Percentiles rank a stretch among this genome's conserved stretches.
phyloP scores from a whole-genome alignment of 2,113 vertebrate species.

The Hiodon alosoides region DNA sequence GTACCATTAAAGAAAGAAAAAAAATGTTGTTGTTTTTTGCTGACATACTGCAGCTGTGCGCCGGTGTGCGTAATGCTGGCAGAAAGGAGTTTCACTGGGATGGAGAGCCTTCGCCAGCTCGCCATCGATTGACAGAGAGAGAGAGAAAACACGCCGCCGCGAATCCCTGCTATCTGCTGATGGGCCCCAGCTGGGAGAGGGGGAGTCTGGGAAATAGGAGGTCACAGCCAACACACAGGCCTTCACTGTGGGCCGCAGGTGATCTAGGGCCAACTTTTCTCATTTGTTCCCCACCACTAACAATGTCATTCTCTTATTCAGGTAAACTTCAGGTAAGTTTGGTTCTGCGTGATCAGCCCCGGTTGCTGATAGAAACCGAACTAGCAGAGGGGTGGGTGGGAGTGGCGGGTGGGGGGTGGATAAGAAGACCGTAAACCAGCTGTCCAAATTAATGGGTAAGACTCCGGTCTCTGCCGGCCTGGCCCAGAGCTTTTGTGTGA shows the following conservation, averaged over 20 bases:
- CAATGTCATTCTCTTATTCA: not conserved
- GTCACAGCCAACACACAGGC: conserved; percentile 1
- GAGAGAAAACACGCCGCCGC: conserved; percentile 1
- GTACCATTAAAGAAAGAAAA: no score
- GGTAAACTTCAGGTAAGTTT: not conserved
- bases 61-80: not conserved
- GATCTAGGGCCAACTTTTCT: conserved; percentile 15
- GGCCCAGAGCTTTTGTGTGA: conserved; percentile 24
- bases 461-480: no score
- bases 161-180: conserved; percentile 24
- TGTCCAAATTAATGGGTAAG: conserved; percentile 24
- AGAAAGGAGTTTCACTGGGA: conserved; percentile 14
- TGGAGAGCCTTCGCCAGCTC: conserved; percentile 3
- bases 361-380: conserved; percentile 7
- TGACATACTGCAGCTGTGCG: not conserved
- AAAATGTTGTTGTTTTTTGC: conserved; percentile 11
- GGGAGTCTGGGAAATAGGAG: conserved; percentile 2
- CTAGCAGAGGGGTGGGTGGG: not conserved
- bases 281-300: not conserved
- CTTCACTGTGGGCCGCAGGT: conserved; percentile 1
- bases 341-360: conserved; percentile 27
- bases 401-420: not conserved
- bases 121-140: conserved; percentile 15
- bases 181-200: conserved; percentile 27
- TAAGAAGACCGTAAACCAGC: conserved; percentile 8